These are phyloP conservation scores for Entomyzon cyanotis DNA, from an alignment of 2,113 vertebrate genomes.

Conservation along the genomic window DNA sequence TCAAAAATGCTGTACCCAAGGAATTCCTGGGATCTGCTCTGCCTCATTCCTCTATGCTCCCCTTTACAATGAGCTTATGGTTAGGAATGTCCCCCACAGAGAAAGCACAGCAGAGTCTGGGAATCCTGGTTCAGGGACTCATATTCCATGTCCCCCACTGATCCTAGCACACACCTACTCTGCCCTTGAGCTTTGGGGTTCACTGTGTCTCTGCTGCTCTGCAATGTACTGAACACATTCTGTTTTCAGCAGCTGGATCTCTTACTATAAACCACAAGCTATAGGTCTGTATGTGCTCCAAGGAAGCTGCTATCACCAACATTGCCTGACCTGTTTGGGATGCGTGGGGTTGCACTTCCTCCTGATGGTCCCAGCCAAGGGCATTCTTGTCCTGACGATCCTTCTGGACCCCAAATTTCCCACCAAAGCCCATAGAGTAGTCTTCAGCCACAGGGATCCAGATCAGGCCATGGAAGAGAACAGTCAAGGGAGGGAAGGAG, in stretches of 20 bases:
- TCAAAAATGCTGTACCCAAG: neutral
- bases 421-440: constrained; percentile 65
- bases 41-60: neutral
- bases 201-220: neutral
- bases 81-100: neutral
- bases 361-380: constrained; percentile 71
- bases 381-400: constrained; percentile 83
- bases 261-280: neutral
- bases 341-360: constrained; percentile 51
- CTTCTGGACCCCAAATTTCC: constrained; percentile 83
- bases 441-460: constrained; percentile 43
- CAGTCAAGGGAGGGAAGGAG: neutral
- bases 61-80: neutral
- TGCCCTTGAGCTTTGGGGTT: neutral
- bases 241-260: neutral
- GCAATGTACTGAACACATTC: fast-evolving
- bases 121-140: neutral
- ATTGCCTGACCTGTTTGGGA: constrained; percentile 68
- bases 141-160: too few species aligned
- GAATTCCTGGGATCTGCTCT: neutral
- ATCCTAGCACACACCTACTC: neutral
- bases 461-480: neutral
- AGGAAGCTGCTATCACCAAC: neutral
- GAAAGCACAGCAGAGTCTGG: neutral
- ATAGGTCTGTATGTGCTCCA: neutral